A percentile compares a stretch with the other conserved stretches of the same genome.
These are phyloP conservation scores for Falco naumanni DNA, from an alignment of 2,797 vertebrate species.

Conservation along the genomic window DNA sequence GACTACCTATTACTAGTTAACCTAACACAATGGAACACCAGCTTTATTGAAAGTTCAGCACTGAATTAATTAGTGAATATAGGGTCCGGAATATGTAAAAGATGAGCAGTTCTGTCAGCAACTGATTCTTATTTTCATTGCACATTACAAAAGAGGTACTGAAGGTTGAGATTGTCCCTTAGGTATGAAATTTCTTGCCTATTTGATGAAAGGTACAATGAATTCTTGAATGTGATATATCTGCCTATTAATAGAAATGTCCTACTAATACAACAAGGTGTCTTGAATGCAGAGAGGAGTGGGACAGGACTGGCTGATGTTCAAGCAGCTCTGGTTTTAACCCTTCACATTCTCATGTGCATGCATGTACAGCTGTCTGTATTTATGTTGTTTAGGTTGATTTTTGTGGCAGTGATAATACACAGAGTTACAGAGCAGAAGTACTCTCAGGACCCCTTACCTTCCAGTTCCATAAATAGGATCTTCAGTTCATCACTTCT, in stretches of 20 bases:
- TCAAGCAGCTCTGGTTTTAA: rapidly evolving
- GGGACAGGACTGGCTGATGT: not conserved
- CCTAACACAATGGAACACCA: not conserved
- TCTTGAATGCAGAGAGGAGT: not conserved
- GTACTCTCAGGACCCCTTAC: not conserved
- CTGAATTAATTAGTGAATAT: not conserved
- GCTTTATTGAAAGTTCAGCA: not conserved
- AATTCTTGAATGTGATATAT: not conserved
- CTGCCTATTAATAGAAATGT: not conserved
- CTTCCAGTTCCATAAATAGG: not conserved
- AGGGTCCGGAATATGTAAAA: not conserved
- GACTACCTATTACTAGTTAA: not conserved
- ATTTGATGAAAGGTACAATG: not conserved
- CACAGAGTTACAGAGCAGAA: not conserved
- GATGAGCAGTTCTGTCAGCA: not conserved
- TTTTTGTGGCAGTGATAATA: not conserved
- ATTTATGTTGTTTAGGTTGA: not conserved
- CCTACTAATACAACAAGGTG: not conserved
- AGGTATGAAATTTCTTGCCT: not conserved
- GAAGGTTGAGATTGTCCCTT: not conserved
- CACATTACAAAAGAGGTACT: not conserved
- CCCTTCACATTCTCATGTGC: rapidly evolving
- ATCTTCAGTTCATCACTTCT: not conserved
- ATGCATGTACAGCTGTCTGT: not conserved
- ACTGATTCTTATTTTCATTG: not conserved